phyloP scores from a whole-genome alignment of 2,888 invertebrate species.

The Cantharis lateralis region DNA sequence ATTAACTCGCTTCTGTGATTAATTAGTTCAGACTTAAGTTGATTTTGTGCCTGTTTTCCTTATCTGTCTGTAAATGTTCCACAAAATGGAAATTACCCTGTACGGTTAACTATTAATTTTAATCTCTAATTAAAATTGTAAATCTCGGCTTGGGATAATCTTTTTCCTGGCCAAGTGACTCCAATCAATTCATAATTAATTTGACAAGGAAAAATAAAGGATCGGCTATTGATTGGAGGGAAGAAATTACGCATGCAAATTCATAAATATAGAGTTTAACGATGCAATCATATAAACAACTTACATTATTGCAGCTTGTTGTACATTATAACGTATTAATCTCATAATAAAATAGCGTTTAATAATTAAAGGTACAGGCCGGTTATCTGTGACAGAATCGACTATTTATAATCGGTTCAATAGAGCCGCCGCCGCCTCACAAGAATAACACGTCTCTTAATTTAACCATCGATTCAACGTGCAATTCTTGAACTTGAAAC shows the following conservation, averaged over 20 bases:
- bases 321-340: slow-evolving; percentile 36
- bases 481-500: not conserved
- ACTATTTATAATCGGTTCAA: slow-evolving; percentile 36
- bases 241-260: slow-evolving; percentile 7
- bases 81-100: slow-evolving; percentile 1
- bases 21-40: not conserved
- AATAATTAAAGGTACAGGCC: slow-evolving; percentile 33
- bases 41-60: not conserved
- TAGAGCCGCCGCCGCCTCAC: slow-evolving; percentile 36
- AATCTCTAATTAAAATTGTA: slow-evolving; percentile 9
- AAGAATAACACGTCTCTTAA: slow-evolving; percentile 23
- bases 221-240: not conserved
- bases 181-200: not conserved
- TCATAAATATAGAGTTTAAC: slow-evolving; percentile 34
- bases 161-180: not conserved
- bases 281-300: slow-evolving; percentile 33
- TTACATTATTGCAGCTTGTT: slow-evolving; percentile 35
- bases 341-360: slow-evolving; percentile 35
- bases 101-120: slow-evolving; percentile 10
- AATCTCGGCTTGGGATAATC: slow-evolving; percentile 9
- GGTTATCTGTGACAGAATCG: slow-evolving; percentile 35
- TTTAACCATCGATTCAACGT: slow-evolving; percentile 21
- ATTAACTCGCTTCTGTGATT: not conserved
- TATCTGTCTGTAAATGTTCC: not conserved
- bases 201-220: not conserved